Percentiles rank a stretch among this genome's conserved stretches.
phyloP scores from a whole-genome alignment of 1,140 invertebrate genomes.

The Procambarus virginalis region DNA sequence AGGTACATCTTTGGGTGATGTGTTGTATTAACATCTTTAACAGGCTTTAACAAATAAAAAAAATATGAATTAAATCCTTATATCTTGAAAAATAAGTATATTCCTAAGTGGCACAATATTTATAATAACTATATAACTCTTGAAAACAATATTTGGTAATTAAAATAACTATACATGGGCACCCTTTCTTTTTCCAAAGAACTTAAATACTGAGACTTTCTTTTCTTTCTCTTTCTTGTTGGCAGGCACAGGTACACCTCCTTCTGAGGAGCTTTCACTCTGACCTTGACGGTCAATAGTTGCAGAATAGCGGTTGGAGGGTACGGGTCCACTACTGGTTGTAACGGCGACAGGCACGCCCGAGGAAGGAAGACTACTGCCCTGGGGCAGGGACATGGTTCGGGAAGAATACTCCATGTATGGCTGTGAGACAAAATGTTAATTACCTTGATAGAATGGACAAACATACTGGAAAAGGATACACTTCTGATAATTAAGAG shows the following conservation, averaged over 20 bases:
- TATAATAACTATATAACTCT: constrained; percentile 35
- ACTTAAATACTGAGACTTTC: constrained; percentile 65
- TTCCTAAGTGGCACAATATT: constrained; percentile 61
- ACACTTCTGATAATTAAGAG: too few species aligned
- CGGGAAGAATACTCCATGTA: constrained; percentile 62
- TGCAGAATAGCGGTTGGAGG: constrained; percentile 49
- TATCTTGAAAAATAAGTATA: constrained; percentile 38
- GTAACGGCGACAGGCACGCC: constrained; percentile 43
- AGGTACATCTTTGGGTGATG: constrained; percentile 53
- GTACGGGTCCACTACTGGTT: constrained; percentile 46
- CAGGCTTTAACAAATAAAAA: not conserved
- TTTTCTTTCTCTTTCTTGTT: constrained; percentile 70
- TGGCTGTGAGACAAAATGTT: constrained; percentile 33
- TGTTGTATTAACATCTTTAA: constrained; percentile 14
- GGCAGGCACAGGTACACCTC: constrained; percentile 70
- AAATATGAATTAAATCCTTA: constrained; percentile 29
- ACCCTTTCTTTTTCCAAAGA: constrained; percentile 65
- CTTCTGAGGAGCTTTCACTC: constrained; percentile 72
- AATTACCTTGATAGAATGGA: too few species aligned
- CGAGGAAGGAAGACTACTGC: constrained; percentile 65
- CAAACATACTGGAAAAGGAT: too few species aligned
- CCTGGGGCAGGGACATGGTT: constrained; percentile 70
- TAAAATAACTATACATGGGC: constrained; percentile 65
- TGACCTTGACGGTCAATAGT: constrained; percentile 60
- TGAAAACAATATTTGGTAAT: constrained; percentile 49